phyloP scores from a whole-genome alignment of 2,797 vertebrate genomes.

The Lutjanus argentimaculatus region DNA sequence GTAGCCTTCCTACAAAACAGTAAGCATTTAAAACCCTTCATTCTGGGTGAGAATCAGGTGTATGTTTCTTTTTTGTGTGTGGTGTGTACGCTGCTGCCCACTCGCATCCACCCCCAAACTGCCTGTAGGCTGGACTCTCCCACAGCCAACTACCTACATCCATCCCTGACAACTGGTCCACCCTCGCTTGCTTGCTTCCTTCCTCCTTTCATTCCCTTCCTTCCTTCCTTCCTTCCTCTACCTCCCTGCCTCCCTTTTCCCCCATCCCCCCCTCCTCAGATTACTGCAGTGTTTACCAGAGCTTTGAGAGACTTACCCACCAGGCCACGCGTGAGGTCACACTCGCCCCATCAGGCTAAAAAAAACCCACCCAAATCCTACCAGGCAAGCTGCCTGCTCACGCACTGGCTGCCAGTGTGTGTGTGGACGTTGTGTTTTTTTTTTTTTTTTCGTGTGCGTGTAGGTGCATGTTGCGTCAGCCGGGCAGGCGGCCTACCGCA shows the following conservation, averaged over 20 bases:
- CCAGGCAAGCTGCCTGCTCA: conserved; percentile 75
- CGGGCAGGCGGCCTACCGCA: conserved; percentile 23
- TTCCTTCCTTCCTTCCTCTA: conserved; percentile 17
- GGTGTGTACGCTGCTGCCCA: conserved; percentile 23
- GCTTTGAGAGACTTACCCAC: conserved; percentile 84
- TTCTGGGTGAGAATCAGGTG: conserved; percentile 31
- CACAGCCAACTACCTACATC: conserved; percentile 43
- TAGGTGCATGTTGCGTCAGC: conserved; percentile 53
- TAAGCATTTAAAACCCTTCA: background rate
- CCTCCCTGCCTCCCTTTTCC: background rate
- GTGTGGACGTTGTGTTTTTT: conserved; percentile 39
- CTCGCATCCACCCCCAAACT: conserved; percentile 37
- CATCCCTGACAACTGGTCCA: conserved; percentile 31
- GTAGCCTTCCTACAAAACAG: background rate
- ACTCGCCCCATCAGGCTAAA: conserved; percentile 72
- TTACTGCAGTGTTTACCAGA: conserved; percentile 83
- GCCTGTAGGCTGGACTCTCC: conserved; percentile 52
- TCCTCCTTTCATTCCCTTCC: conserved; percentile 27
- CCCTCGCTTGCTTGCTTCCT: conserved; percentile 17
- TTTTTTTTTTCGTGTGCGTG: conserved; percentile 30
- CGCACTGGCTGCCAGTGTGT: conserved; percentile 55
- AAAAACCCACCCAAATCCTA: conserved; percentile 77
- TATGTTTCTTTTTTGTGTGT: background rate
- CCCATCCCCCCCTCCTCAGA: conserved; percentile 61
- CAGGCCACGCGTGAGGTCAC: conserved; percentile 80